Conservation (phyloP, 2,113 vertebrate species). For the Tupaia chinensis region DNA sequence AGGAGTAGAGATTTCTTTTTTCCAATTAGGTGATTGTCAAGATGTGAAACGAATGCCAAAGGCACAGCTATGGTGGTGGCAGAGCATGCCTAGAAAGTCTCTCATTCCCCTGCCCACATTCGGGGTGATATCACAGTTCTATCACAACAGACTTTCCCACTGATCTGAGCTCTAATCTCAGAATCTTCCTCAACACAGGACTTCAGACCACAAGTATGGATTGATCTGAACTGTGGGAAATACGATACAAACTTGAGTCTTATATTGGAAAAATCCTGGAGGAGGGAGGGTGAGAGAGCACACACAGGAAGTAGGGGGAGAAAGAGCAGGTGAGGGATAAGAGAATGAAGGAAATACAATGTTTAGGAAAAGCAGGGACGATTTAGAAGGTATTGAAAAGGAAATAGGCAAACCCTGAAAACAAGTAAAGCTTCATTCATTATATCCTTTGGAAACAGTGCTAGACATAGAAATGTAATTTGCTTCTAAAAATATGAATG, state of each 20-base stretch:
- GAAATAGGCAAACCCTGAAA: neutral
- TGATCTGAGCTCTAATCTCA: neutral
- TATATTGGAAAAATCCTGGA: neutral
- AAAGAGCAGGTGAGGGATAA: neutral
- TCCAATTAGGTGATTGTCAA: neutral
- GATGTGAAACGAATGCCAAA: neutral
- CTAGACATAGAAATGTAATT: neutral
- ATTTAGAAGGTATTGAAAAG: neutral
- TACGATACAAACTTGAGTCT: neutral
- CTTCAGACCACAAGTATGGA: constrained; percentile 16
- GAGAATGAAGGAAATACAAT: neutral
- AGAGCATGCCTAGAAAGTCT: neutral
- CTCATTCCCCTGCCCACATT: neutral
- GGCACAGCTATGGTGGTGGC: neutral
- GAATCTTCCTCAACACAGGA: constrained; percentile 37
- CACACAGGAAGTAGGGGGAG: neutral
- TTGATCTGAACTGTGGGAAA: neutral
- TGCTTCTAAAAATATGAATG: neutral
- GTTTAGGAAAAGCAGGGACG: neutral
- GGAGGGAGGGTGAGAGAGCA: neutral
- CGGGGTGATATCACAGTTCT: neutral
- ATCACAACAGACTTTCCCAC: neutral
- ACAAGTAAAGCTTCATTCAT: neutral
- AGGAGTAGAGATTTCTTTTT: neutral
- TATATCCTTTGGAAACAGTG: neutral